These are phyloP conservation scores for Odontomyia ornata DNA, from an alignment of 2,888 invertebrate genomes.

Conservation along the genomic window DNA sequence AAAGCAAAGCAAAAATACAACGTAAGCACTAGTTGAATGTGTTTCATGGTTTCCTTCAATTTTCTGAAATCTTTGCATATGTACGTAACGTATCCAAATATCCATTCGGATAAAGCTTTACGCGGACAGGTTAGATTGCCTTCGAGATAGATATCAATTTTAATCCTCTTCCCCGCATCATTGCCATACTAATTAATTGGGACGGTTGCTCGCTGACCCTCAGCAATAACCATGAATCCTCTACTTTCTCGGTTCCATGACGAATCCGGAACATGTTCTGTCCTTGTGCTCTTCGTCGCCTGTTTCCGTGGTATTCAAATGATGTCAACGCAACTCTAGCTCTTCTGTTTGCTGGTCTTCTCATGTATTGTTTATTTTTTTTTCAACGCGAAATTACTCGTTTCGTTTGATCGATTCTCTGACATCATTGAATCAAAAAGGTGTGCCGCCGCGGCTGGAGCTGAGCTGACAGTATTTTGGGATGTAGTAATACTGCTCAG, in stretches of 20 bases:
- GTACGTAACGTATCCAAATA: no score
- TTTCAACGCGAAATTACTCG: not conserved
- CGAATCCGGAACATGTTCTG: not conserved
- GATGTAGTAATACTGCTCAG: not conserved
- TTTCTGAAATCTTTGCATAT: no score
- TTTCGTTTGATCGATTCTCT: conserved; percentile 38
- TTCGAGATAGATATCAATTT: no score
- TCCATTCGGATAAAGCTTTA: no score
- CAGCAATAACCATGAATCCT: not conserved
- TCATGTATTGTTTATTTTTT: conserved; percentile 1
- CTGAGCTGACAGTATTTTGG: conserved; percentile 4
- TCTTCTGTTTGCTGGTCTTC: not conserved
- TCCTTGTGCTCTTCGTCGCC: conserved; percentile 5
- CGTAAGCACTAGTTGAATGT: no score
- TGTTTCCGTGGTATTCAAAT: conserved; percentile 26
- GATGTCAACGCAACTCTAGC: conserved; percentile 29
- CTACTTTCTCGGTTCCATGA: not conserved
- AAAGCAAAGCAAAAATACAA: no score
- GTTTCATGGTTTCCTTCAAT: no score
- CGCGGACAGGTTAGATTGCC: no score
- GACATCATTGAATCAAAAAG: conserved; percentile 27
- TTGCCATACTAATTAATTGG: not conserved
- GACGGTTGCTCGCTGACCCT: not conserved
- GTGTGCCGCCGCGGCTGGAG: conserved; percentile 12
- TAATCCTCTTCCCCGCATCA: no score